These are phyloP conservation scores for Erebia palarica DNA, from an alignment of 2,888 invertebrate species.

Conservation along the genomic window DNA sequence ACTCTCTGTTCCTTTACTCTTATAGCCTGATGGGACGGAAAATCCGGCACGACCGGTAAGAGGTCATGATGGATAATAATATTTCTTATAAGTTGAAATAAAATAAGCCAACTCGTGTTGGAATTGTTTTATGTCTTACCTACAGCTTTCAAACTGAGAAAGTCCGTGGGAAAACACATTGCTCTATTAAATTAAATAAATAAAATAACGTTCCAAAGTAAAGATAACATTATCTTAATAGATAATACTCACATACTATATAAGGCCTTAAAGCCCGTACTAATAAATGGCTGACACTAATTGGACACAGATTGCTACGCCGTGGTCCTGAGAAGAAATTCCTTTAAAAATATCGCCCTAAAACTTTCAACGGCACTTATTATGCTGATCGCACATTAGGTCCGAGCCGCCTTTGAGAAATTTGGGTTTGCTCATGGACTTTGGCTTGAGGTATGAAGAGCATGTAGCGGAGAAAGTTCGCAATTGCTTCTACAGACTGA, in stretches of 20 bases:
- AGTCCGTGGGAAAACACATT: not conserved
- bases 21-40: too few relatives aligned
- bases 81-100: too few relatives aligned
- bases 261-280: conserved; percentile 46
- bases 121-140: too few relatives aligned
- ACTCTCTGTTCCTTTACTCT: too few relatives aligned
- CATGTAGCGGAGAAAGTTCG: too few relatives aligned
- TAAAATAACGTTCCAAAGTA: conserved; percentile 1
- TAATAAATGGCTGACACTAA: conserved; percentile 76
- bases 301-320: conserved; percentile 51
- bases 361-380: conserved; percentile 29
- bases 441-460: too few relatives aligned
- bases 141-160: too few relatives aligned
- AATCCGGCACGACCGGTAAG: too few relatives aligned
- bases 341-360: conserved; percentile 40
- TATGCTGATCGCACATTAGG: not conserved
- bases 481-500: too few relatives aligned
- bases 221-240: conserved; percentile 33
- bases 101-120: too few relatives aligned
- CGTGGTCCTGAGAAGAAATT: conserved; percentile 34
- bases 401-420: not conserved
- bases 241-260: conserved; percentile 34
- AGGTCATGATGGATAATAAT: too few relatives aligned
- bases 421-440: too few relatives aligned
- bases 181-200: not conserved